These are phyloP conservation scores for Indri indri DNA, from an alignment of 2,113 vertebrate species.

Conservation along the genomic window DNA sequence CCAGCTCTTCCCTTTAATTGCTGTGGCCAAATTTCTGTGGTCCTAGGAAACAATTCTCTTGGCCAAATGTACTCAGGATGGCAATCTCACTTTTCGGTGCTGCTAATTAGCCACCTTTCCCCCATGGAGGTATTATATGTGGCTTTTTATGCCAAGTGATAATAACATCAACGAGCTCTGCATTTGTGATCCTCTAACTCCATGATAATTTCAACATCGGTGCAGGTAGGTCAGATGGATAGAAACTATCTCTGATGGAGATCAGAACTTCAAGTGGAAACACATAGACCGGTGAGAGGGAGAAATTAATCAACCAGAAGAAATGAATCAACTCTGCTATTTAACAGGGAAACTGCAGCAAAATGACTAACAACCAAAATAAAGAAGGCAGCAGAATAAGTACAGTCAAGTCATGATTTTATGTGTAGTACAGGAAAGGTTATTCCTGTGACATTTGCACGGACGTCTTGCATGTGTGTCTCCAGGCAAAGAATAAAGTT, in stretches of 20 bases:
- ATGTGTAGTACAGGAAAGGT: neutral
- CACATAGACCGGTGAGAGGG: neutral
- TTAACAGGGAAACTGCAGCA: neutral
- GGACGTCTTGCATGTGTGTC: neutral
- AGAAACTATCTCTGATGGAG: neutral
- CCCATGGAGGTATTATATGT: neutral
- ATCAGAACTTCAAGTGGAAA: neutral
- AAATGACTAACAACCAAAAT: neutral
- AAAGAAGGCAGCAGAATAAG: neutral
- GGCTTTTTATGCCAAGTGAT: neutral
- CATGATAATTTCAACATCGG: neutral
- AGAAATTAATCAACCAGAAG: neutral
- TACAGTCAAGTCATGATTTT: neutral
- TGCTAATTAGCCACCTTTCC: conserved; percentile 13
- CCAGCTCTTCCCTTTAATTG: neutral
- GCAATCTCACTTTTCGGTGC: neutral
- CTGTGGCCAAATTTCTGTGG: conserved; percentile 24
- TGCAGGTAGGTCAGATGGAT: neutral
- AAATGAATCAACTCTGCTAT: neutral
- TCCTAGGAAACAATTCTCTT: conserved; percentile 50
- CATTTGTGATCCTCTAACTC: neutral
- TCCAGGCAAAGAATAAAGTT: neutral
- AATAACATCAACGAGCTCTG: neutral
- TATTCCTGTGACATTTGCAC: neutral
- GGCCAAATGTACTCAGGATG: neutral